These are phyloP conservation scores for Aegotheles bennettii DNA, from an alignment of 2,113 vertebrate genomes.

Conservation along the genomic window DNA sequence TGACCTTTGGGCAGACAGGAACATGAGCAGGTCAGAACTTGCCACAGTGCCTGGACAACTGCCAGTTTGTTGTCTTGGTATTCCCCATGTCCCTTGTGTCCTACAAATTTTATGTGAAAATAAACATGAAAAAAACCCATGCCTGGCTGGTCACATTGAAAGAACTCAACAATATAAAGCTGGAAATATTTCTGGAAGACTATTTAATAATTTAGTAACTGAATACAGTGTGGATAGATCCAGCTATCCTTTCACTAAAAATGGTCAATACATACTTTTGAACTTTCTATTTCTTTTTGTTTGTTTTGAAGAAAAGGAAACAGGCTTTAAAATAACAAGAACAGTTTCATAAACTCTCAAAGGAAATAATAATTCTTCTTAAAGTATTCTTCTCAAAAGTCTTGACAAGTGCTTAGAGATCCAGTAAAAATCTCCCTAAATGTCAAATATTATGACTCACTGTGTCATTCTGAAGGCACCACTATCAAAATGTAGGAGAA, in stretches of 20 bases:
- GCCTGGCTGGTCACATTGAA: neutral
- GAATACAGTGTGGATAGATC: neutral
- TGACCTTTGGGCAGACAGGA: neutral
- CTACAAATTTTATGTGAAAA: neutral
- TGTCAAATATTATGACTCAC: constrained; percentile 67
- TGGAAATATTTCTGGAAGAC: constrained; percentile 6
- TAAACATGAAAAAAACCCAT: neutral
- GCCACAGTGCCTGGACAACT: neutral
- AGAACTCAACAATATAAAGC: neutral
- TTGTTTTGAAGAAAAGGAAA: constrained; percentile 42
- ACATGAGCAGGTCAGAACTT: neutral
- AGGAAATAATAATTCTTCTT: constrained; percentile 51
- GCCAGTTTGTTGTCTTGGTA: neutral
- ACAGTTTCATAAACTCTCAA: constrained; percentile 23
- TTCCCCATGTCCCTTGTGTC: neutral
- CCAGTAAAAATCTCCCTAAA: constrained; percentile 49
- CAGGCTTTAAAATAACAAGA: neutral
- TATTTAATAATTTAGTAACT: neutral
- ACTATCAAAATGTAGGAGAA: constrained; percentile 50
- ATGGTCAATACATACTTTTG: neutral
- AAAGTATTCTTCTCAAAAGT: constrained; percentile 26
- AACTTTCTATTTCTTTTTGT: neutral
- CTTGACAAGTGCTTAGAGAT: constrained; percentile 53
- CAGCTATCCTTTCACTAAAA: neutral
- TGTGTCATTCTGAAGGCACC: constrained; percentile 46